A percentile compares a stretch with the other conserved stretches of the same genome.
phyloP scores from a whole-genome alignment of 2,113 vertebrate genomes.

The Gavia stellata region DNA sequence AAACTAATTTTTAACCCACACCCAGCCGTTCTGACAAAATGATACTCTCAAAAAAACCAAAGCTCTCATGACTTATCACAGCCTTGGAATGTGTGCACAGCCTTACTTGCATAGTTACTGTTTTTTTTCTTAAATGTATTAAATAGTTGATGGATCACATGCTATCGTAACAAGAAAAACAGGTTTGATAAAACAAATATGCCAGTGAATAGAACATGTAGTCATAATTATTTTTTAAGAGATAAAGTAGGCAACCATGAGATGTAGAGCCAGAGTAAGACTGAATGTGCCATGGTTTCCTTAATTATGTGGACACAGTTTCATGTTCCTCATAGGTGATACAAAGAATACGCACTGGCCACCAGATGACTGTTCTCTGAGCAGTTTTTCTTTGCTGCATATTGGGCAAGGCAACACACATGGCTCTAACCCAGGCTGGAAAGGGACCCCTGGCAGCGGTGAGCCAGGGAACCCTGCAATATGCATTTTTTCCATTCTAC shows the following conservation, averaged over 20 bases:
- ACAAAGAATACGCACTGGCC: not conserved
- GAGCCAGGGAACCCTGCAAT: not conserved
- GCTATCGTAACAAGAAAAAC: conserved; percentile 19
- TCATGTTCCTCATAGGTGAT: not conserved
- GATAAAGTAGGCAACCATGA: not conserved
- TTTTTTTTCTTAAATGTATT: not conserved
- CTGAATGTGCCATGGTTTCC: not conserved
- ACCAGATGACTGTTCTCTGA: not conserved
- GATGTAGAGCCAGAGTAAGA: not conserved
- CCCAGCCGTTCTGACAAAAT: not conserved
- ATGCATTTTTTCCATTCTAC: not conserved
- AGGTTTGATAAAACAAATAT: conserved; percentile 23
- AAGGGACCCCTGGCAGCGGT: not conserved
- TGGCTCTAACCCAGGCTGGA: not conserved
- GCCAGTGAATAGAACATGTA: not conserved
- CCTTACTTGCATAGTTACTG: not conserved
- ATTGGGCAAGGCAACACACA: not conserved
- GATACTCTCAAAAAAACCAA: not conserved
- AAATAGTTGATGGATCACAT: not conserved
- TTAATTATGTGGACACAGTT: not conserved
- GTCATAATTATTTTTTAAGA: not conserved
- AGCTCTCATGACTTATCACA: not conserved
- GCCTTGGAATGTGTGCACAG: not conserved
- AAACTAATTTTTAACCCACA: not conserved
- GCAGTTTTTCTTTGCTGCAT: not conserved